These are phyloP conservation scores for Sus scrofa DNA, from an alignment of 2,113 vertebrate genomes.

Conservation along the genomic window DNA sequence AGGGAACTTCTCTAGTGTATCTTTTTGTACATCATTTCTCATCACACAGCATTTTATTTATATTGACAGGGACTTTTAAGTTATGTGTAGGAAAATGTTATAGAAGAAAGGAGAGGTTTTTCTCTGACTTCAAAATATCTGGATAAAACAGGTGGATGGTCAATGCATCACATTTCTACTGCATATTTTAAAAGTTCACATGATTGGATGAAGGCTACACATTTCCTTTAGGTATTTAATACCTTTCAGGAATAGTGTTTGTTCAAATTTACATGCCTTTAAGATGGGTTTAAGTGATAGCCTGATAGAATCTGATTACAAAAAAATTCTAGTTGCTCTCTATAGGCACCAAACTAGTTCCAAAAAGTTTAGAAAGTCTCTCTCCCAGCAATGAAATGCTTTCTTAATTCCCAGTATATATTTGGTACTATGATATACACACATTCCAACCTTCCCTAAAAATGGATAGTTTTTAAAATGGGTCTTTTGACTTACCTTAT, in stretches of 20 bases:
- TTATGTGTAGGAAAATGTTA: not conserved
- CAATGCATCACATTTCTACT: not conserved
- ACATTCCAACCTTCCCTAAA: not conserved
- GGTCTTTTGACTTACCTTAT: constrained; percentile 37
- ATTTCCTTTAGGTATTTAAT: not conserved
- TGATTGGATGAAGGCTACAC: not conserved
- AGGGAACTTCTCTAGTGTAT: no score
- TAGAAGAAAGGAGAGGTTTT: not conserved
- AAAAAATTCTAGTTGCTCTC: not conserved
- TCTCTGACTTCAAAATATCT: not conserved
- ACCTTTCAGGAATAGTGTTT: not conserved
- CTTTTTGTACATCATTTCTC: not conserved
- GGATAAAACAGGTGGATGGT: not conserved
- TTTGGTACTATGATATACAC: not conserved
- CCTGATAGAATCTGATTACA: not conserved
- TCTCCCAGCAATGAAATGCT: not conserved
- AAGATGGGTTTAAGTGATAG: not conserved
- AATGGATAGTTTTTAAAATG: not conserved
- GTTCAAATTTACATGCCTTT: not conserved
- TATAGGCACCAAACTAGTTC: not conserved
- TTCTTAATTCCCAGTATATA: not conserved
- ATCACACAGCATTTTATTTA: not conserved
- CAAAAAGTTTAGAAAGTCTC: not conserved
- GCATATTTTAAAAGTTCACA: not conserved
- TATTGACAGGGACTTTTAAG: not conserved